Percentiles rank a stretch among this genome's conserved stretches.
Evolutionary conservation across 2,888 invertebrate genomes (phyloP).

Genomic region (Prenolepis imparis): DNA sequence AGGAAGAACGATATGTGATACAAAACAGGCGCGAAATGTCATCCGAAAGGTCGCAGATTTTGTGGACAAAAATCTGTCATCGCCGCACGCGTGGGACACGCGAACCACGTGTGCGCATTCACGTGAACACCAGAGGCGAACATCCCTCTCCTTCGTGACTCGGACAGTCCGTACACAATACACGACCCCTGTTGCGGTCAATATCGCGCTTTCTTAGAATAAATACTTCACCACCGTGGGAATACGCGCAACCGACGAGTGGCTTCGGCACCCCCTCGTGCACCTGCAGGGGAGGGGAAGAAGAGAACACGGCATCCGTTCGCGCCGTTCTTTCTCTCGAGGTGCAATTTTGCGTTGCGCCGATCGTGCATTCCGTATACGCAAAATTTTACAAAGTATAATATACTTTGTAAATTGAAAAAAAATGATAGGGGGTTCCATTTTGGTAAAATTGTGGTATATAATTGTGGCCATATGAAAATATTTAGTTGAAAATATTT

Average conservation of each 20-base stretch:
- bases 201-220: constrained; percentile 83
- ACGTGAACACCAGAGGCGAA: constrained; percentile 46
- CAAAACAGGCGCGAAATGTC: background rate
- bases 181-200: constrained; percentile 83
- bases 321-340: constrained; percentile 28
- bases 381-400: background rate
- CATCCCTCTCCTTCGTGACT: constrained; percentile 71
- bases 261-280: constrained; percentile 42
- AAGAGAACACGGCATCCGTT: constrained; percentile 27
- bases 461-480: background rate
- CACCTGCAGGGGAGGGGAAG: constrained; percentile 42
- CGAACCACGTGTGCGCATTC: constrained; percentile 50
- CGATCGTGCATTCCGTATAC: constrained; percentile 7
- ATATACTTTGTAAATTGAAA: background rate
- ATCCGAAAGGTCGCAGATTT: background rate
- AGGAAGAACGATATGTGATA: background rate
- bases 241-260: constrained; percentile 73
- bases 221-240: constrained; percentile 84
- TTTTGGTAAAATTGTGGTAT: background rate
- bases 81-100: background rate
- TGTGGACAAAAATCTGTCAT: constrained; percentile 43
- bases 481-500: no score
- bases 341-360: background rate
- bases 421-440: background rate
- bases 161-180: constrained; percentile 77